Evolutionary conservation across 2,113 vertebrate genomes (phyloP), one percentile per base, ranked within the genome.

Genomic region (Tichodroma muraria): DNA sequence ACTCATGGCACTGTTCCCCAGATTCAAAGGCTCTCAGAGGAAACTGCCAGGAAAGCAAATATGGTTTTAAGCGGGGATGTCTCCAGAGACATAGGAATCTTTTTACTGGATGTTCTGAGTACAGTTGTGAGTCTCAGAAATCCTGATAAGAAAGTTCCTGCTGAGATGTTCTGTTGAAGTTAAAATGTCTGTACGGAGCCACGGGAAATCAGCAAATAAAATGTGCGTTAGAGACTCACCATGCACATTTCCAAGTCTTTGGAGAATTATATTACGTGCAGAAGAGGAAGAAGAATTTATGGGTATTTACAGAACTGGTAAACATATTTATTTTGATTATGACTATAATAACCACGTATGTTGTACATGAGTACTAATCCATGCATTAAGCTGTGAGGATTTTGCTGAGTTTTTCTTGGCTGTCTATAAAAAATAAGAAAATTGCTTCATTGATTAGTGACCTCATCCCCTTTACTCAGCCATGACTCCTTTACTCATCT

Each of bases 21-120:
- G 11, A 31, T 76, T 94, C 93, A 93, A 95, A 95, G 91, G 79
- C 87, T 94, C 85, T 94, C n/a, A 6, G 94, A 94, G 82, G 89
- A 93, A 95, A 94, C 82, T 93, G 68, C 93, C 89, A 91, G 88
- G 53, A 96, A 95, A 95, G 91, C 72, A 97, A 96, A 96, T 90
- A 93, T 42, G 60, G 85, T 90, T 96, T 96, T 95, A 95, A 95
- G 91, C 40, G 4, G 56, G 56, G 89, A 92, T 81, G 86, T 88
- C 95, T 94, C 91, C 25, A 37, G 90, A 95, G 88, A 68, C 75
- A 59, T 1, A 20, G 64, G 75, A 91, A 94, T 85, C 88, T 93
- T 96, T 89, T 86, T 88, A 49, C 81, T 91, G 76, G 60, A 83
- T 88, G 85, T 63, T 88, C 81, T 80, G 88, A 91, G 83, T 68